These are phyloP conservation scores for Cheirogaleus medius DNA, from an alignment of 2,113 vertebrate species.

Conservation along the genomic window DNA sequence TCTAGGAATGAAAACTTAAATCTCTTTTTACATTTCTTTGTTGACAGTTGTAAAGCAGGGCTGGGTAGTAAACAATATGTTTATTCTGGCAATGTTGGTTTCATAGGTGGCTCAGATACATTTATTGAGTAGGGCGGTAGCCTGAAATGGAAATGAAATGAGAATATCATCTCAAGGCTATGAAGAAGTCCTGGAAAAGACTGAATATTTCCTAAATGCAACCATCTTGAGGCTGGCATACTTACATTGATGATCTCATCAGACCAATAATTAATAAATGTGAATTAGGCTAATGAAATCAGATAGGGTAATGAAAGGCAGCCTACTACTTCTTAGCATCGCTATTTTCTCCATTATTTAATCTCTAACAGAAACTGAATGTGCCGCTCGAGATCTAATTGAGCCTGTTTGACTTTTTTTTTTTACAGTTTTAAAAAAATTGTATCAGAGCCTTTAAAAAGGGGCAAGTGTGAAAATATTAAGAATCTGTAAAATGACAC, in stretches of 20 bases:
- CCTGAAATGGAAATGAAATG: constrained; percentile 56
- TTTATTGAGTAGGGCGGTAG: constrained; percentile 65
- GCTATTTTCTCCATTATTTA: constrained; percentile 77
- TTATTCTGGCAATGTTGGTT: constrained; percentile 48
- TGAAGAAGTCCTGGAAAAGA: constrained; percentile 21
- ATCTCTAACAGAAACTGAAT: constrained; percentile 74
- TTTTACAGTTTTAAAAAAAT: background rate
- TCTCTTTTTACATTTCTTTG: constrained; percentile 72
- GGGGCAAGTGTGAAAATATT: constrained; percentile 41
- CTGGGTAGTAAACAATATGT: constrained; percentile 75
- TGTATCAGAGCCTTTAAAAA: constrained; percentile 37
- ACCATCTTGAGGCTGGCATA: constrained; percentile 45
- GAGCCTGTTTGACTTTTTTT: constrained; percentile 67
- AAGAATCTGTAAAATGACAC: background rate
- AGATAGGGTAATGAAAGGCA: constrained; percentile 69
- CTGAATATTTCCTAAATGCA: constrained; percentile 33
- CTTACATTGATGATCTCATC: constrained; percentile 73
- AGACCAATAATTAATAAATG: constrained; percentile 74
- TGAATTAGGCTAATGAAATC: constrained; percentile 78
- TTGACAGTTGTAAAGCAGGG: constrained; percentile 62
- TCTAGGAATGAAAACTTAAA: constrained; percentile 76
- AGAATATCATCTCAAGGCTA: background rate
- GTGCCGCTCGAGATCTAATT: constrained; percentile 55
- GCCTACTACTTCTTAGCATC: constrained; percentile 48
- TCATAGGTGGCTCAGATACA: constrained; percentile 52